Evolutionary conservation across 2,113 vertebrate species (phyloP).

Genomic region (Eretmodus cyanostictus): DNA sequence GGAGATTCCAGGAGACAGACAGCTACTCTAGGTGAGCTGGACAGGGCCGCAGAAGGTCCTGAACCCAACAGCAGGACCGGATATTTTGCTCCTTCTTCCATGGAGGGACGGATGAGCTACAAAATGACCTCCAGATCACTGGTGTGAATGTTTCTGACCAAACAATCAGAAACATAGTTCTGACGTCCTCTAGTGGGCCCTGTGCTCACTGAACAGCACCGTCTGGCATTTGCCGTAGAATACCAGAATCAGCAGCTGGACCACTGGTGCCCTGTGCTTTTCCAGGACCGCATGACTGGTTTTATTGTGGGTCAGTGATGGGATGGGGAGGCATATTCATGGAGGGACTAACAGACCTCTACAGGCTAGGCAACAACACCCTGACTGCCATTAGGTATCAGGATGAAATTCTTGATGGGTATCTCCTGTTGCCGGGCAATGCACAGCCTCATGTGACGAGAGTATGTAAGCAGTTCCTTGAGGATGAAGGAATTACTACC

Average conservation of each 20-base stretch:
- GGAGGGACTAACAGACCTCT: neutral
- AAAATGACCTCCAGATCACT: neutral
- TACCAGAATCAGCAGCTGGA: neutral
- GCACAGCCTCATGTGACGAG: neutral
- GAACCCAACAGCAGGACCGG: neutral
- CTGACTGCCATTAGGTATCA: neutral
- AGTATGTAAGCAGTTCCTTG: neutral
- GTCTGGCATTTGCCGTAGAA: neutral
- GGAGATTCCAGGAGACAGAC: neutral
- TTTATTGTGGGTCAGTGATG: neutral
- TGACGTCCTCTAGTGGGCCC: neutral
- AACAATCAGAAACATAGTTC: neutral
- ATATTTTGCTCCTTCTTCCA: neutral
- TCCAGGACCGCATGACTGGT: neutral
- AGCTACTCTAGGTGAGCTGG: neutral
- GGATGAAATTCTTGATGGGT: neutral
- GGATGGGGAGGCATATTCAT: neutral
- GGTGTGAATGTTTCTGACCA: neutral
- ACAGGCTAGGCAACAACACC: neutral
- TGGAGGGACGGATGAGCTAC: neutral
- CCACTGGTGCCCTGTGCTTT: neutral
- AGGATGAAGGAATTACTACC: neutral
- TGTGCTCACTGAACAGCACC: neutral
- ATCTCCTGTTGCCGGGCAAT: neutral
- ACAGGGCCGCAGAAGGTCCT: neutral